Conservation (phyloP, 2,888 invertebrate genomes). For the Lasioglossum vierecki region DNA sequence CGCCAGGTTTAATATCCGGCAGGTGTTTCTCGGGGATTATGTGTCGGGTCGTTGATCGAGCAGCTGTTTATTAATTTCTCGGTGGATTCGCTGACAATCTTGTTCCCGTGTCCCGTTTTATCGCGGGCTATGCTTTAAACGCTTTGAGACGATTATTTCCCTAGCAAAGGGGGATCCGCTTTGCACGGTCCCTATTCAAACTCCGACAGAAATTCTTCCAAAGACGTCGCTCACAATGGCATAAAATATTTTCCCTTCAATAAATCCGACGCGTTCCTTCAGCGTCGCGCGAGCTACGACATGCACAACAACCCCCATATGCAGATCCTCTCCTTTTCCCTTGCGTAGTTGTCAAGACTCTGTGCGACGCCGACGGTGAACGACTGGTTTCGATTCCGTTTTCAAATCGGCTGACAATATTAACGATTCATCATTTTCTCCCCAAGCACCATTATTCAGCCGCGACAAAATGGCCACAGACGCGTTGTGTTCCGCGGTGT, state of each 20-base stretch:
- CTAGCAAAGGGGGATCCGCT: slow-evolving; percentile 13
- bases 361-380: background rate
- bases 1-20: background rate
- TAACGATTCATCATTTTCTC: background rate
- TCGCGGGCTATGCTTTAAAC: background rate
- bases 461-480: background rate
- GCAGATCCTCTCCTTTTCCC: background rate
- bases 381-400: background rate
- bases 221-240: slow-evolving; percentile 25
- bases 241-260: slow-evolving; percentile 50
- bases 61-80: slow-evolving; percentile 17
- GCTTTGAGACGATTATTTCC: slow-evolving; percentile 33
- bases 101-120: background rate
- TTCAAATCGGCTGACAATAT: background rate
- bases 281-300: slow-evolving; percentile 32
- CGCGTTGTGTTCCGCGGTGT: background rate
- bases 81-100: background rate
- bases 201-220: slow-evolving; percentile 26
- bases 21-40: background rate
- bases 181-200: slow-evolving; percentile 15
- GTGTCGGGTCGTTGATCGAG: background rate
- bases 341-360: background rate
- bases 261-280: slow-evolving; percentile 48
- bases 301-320: slow-evolving; percentile 20
- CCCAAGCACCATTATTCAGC: background rate